These are phyloP conservation scores for Amia ocellicauda DNA, from an alignment of 2,113 vertebrate species.

Conservation along the genomic window DNA sequence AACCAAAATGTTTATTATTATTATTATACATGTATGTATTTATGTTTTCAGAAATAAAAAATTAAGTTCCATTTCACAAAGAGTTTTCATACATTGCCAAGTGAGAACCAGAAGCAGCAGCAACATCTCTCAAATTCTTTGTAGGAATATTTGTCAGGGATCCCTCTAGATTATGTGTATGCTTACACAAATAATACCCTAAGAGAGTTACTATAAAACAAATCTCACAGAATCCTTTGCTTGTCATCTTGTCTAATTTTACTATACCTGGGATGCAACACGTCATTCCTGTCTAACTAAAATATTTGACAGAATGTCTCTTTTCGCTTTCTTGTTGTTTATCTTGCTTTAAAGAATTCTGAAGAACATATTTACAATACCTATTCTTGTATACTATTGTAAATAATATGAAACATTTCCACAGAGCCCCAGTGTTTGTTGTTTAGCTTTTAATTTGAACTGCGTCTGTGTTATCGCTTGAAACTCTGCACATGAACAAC, in stretches of 20 bases:
- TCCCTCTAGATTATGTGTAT: neutral
- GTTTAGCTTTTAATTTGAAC: constrained; percentile 21
- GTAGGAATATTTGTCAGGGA: neutral
- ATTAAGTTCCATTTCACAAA: constrained; percentile 22
- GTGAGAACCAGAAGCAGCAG: neutral
- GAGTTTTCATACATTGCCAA: constrained; percentile 14
- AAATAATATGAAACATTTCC: too few species aligned
- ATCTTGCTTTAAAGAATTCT: neutral
- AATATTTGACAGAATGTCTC: neutral
- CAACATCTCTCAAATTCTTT: neutral
- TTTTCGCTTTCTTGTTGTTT: neutral
- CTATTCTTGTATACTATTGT: neutral
- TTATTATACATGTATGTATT: too few species aligned
- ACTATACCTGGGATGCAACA: neutral
- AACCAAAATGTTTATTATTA: too few species aligned
- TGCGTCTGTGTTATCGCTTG: constrained; percentile 19
- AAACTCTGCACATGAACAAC: constrained; percentile 14
- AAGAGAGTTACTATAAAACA: constrained; percentile 11
- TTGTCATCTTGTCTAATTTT: neutral
- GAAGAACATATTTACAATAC: neutral
- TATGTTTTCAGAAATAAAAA: constrained; percentile 17
- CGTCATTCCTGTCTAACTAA: neutral
- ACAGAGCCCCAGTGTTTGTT: neutral
- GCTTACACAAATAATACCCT: constrained; percentile 16
- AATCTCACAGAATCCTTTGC: too few species aligned